Percentiles rank a stretch among this genome's conserved stretches.
These are phyloP conservation scores for Vanessa cardui DNA, from an alignment of 2,888 invertebrate species.

Conservation along the genomic window DNA sequence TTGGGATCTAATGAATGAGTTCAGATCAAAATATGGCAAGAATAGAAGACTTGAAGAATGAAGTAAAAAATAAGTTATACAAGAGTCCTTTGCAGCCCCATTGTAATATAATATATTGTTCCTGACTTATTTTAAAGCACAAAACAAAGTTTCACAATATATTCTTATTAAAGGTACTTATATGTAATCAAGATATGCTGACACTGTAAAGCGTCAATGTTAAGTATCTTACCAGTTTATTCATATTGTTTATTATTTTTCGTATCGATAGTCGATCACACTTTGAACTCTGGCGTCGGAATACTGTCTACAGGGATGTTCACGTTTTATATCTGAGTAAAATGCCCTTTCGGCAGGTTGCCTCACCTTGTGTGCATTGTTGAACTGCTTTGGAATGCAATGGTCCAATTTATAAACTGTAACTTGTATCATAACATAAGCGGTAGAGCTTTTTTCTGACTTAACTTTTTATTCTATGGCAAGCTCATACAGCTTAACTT, in stretches of 20 bases:
- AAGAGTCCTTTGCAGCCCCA: too few relatives aligned
- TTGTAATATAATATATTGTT: too few relatives aligned
- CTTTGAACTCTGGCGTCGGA: conserved; percentile 55
- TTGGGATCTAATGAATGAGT: too few relatives aligned
- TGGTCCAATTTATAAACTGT: conserved; percentile 53
- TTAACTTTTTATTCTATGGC: too few relatives aligned
- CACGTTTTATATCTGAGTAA: conserved; percentile 73
- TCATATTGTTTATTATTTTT: conserved; percentile 55
- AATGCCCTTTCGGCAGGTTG: conserved; percentile 76
- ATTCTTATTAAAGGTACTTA: neutral
- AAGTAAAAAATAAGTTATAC: too few relatives aligned
- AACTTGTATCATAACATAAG: conserved; percentile 17
- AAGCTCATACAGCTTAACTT: too few relatives aligned
- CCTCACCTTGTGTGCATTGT: conserved; percentile 77
- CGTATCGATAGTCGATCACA: conserved; percentile 50
- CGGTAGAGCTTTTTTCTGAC: too few relatives aligned
- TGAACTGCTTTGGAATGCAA: conserved; percentile 56
- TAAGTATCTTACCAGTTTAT: conserved; percentile 64
- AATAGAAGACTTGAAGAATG: too few relatives aligned
- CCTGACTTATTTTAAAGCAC: too few relatives aligned
- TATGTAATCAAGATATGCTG: neutral
- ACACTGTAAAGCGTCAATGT: conserved; percentile 18
- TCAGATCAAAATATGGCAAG: too few relatives aligned
- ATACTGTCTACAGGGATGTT: conserved; percentile 69
- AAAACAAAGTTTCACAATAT: neutral